Percentiles rank a stretch among this genome's conserved stretches.
phyloP scores from a whole-genome alignment of 2,113 vertebrate genomes.

The Peromyscus leucopus region DNA sequence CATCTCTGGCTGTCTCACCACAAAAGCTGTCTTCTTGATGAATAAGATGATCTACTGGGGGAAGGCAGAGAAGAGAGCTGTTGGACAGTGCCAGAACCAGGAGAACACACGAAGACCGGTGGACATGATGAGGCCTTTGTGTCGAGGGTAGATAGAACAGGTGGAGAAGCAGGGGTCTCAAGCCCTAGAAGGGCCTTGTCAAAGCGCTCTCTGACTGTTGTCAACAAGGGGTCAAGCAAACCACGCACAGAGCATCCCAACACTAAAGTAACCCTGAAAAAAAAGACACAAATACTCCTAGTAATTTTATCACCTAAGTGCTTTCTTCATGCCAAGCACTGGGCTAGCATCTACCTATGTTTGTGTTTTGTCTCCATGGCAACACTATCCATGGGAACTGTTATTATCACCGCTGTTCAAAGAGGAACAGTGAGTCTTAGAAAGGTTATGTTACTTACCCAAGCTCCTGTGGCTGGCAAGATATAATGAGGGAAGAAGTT shows the following conservation, averaged over 20 bases:
- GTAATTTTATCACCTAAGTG: neutral
- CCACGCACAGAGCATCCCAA: neutral
- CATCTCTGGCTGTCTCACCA: no score
- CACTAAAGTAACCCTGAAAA: neutral
- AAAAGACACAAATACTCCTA: neutral
- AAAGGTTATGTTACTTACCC: neutral
- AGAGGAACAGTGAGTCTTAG: neutral
- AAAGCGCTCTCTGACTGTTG: conserved; percentile 7
- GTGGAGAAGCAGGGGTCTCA: neutral
- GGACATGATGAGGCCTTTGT: neutral
- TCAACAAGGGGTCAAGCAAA: neutral
- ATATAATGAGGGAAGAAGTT: neutral
- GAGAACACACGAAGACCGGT: neutral
- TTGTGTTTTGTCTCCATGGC: neutral
- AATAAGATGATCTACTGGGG: neutral
- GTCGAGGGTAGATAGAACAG: neutral
- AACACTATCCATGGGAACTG: neutral
- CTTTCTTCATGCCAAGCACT: neutral
- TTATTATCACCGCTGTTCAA: neutral
- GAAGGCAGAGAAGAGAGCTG: neutral
- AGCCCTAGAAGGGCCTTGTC: neutral
- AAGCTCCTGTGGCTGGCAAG: neutral
- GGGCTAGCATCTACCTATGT: neutral
- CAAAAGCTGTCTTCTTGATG: neutral
- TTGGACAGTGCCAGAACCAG: no score